Conservation (phyloP, 2,113 vertebrate species). For the Anolis carolinensis region DNA sequence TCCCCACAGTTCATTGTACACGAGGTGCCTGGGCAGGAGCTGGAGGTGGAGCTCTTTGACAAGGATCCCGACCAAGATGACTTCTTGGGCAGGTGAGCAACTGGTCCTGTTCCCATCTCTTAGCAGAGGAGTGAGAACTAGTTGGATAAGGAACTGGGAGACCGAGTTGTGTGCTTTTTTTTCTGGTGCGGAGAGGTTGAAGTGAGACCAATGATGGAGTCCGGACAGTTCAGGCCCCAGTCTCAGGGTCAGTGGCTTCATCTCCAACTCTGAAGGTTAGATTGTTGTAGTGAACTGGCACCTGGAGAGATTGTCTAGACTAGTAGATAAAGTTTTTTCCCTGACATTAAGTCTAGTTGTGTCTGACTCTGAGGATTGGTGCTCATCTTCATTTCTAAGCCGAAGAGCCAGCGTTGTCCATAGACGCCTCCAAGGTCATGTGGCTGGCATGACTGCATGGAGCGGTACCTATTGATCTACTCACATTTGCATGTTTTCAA, state of each 20-base stretch:
- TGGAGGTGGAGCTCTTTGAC: conserved; percentile 94
- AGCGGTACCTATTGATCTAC: too few species aligned
- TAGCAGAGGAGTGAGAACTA: not conserved
- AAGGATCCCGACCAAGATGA: conserved; percentile 97
- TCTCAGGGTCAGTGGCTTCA: not conserved
- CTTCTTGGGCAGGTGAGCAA: conserved; percentile 89
- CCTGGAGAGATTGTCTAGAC: not conserved
- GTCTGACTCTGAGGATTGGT: too few species aligned
- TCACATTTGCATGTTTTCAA: too few species aligned
- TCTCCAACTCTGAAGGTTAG: conserved; percentile 5
- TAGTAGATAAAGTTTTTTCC: too few species aligned
- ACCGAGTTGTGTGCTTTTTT: not conserved
- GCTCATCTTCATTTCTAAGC: too few species aligned
- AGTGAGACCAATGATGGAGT: not conserved
- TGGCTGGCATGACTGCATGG: too few species aligned
- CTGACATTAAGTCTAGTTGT: too few species aligned
- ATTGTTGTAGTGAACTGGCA: not conserved
- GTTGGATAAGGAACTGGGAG: not conserved
- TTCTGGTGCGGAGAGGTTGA: not conserved
- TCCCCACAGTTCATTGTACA: conserved; percentile 88
- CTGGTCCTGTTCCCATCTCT: not conserved
- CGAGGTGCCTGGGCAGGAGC: conserved; percentile 93
- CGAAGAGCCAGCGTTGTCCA: too few species aligned
- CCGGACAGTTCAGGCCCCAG: not conserved
- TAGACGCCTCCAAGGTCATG: too few species aligned